Evolutionary conservation across 2,797 vertebrate species (phyloP).

Genomic region (Halcyon leucocephala): DNA sequence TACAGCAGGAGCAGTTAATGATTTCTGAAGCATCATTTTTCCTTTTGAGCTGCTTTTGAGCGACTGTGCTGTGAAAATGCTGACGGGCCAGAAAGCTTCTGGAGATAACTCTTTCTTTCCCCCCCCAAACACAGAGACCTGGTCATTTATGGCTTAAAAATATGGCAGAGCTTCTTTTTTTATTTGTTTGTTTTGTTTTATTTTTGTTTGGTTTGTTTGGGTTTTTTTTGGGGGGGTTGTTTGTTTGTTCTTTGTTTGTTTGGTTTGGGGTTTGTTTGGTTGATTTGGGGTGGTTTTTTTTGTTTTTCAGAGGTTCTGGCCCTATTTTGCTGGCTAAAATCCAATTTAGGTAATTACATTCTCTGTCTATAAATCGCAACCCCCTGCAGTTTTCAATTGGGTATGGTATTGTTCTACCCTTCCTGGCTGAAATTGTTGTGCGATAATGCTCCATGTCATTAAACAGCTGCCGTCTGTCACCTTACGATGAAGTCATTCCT

Average conservation of each 20-base stretch:
- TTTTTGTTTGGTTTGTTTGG: not conserved
- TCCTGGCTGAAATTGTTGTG: conserved; percentile 69
- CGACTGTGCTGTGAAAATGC: not conserved
- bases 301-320: conserved; percentile 51
- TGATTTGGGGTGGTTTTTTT: not conserved
- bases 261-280: too few species aligned
- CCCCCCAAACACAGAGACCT: not conserved
- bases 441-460: conserved; percentile 73
- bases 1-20: not conserved
- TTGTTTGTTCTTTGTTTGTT: not conserved
- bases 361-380: conserved; percentile 67
- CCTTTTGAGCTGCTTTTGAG: not conserved
- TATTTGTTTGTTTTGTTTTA: not conserved
- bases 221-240: not conserved
- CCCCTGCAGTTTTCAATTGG: conserved; percentile 71
- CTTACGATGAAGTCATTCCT: conserved; percentile 64
- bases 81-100: not conserved
- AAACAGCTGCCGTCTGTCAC: conserved; percentile 77
- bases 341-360: conserved; percentile 77
- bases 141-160: not conserved
- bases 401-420: conserved; percentile 67
- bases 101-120: not conserved
- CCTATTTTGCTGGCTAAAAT: conserved; percentile 69
- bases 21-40: conserved; percentile 18
- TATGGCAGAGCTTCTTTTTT: not conserved